These are phyloP conservation scores for Bucorvus abyssinicus DNA, from an alignment of 2,797 vertebrate species.

Conservation along the genomic window DNA sequence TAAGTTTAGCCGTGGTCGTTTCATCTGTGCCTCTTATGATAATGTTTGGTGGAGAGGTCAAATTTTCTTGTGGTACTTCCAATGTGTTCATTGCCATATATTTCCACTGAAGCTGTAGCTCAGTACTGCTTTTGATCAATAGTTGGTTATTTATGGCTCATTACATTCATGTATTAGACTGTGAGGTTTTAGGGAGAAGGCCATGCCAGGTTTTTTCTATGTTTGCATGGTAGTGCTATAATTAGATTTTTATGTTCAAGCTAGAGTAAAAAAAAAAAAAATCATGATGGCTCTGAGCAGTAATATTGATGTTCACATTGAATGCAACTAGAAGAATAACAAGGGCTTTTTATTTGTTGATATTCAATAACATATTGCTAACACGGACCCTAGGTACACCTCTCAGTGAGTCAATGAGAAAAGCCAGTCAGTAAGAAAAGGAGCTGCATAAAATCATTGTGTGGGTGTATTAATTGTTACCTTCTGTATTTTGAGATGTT, in stretches of 20 bases:
- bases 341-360: background rate
- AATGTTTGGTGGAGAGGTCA: background rate
- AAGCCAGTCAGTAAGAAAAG: background rate
- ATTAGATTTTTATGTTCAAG: slow-evolving; percentile 9
- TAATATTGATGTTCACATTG: background rate
- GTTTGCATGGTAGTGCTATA: background rate
- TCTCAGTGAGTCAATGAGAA: background rate
- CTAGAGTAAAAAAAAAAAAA: background rate
- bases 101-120: background rate
- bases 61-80: background rate
- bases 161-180: background rate
- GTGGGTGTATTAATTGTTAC: background rate
- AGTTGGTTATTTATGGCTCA: background rate
- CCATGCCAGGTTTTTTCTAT: accelerated
- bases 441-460: background rate
- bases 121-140: background rate
- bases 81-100: background rate
- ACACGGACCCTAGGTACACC: background rate
- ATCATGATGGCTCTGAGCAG: background rate
- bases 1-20: background rate
- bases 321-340: background rate
- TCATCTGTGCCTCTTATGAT: background rate
- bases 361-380: background rate
- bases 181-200: background rate
- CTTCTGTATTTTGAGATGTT: background rate